phyloP scores from a whole-genome alignment of 1,140 invertebrate species.

The Macrotrachela quadricornifera region DNA sequence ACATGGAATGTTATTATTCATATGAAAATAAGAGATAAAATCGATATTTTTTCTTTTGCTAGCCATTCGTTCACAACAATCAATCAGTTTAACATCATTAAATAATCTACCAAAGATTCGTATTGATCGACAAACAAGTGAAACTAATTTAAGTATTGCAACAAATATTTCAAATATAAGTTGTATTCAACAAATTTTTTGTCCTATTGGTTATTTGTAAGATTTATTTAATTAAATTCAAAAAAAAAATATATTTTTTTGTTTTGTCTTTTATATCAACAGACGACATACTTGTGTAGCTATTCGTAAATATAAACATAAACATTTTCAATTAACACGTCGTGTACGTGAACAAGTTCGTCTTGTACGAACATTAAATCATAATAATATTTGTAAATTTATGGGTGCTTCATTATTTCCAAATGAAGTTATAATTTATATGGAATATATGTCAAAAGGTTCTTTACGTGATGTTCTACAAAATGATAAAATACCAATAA shows the following conservation, averaged over 20 bases:
- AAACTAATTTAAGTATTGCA: background rate
- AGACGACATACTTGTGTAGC: constrained; percentile 12
- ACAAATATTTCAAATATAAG: background rate
- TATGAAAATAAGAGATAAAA: too few species aligned
- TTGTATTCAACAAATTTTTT: background rate
- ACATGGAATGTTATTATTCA: too few species aligned
- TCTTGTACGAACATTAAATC: constrained; percentile 13
- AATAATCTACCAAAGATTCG: too few species aligned
- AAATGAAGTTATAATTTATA: constrained; percentile 15
- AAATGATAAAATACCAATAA: constrained; percentile 18
- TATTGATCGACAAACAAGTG: too few species aligned
- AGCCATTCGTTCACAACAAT: too few species aligned
- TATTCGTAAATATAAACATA: background rate
- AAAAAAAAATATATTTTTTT: constrained; percentile 12
- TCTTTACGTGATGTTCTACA: constrained; percentile 17
- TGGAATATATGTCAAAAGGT: constrained; percentile 19
- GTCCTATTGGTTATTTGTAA: constrained; percentile 9
- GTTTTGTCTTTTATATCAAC: constrained; percentile 12
- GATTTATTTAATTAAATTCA: constrained; percentile 12
- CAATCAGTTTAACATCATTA: too few species aligned
- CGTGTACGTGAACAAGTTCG: background rate
- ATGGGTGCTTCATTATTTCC: constrained; percentile 16
- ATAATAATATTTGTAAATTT: constrained; percentile 18
- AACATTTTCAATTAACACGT: background rate
- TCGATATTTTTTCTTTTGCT: too few species aligned